Evolutionary conservation across 2,797 vertebrate genomes (phyloP), one percentile per base, ranked within the genome.

Genomic region (Paramormyrops hopkinsi): DNA sequence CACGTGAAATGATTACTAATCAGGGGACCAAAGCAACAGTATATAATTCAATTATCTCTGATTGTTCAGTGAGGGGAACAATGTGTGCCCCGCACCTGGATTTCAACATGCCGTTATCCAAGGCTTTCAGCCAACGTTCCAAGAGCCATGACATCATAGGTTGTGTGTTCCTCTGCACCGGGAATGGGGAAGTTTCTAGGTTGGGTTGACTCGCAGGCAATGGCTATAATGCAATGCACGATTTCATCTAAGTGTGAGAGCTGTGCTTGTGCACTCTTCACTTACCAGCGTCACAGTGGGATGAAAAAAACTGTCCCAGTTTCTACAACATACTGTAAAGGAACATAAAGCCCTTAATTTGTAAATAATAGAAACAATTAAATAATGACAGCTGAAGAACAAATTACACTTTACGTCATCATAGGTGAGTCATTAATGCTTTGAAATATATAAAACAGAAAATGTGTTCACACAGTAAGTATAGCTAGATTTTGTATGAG

Each of bases 331-430:
- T 73, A n/a, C n/a, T n/a, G n/a, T n/a, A 73, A 73, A 73, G 65
- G 65, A 33, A 29, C 29, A 29, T 29, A 29, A 29, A 73, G 65
- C 29, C 29, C 65, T 37, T n/a, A 79, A 79, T 79, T 44, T 79
- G 73, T 41, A 79, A n/a, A 79, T 79, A 79, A 79, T 79, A 17
- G 41, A 79, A n/a, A 82, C 41, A 46, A 44, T 41, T 41, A 82
- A 44, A 82, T 82, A 82, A 44, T 82, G 76, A 82, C 76, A 82
- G 19, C 37, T 82, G 41, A 82, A 82, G 65, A 37, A 73, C 76
- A 41, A 53, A 82, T 46, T 46, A 19, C 41, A 19, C 76, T 82
- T 37, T 41, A 46, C 76, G 19, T 44, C 41, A 41, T 82, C 17
- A 82, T 82, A 82, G 41, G 41, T 44, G 37, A 82, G 76, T 82